Percentiles rank a stretch among this genome's conserved stretches.
Evolutionary conservation across 2,797 vertebrate species (phyloP).

Genomic region (Momotus momota): DNA sequence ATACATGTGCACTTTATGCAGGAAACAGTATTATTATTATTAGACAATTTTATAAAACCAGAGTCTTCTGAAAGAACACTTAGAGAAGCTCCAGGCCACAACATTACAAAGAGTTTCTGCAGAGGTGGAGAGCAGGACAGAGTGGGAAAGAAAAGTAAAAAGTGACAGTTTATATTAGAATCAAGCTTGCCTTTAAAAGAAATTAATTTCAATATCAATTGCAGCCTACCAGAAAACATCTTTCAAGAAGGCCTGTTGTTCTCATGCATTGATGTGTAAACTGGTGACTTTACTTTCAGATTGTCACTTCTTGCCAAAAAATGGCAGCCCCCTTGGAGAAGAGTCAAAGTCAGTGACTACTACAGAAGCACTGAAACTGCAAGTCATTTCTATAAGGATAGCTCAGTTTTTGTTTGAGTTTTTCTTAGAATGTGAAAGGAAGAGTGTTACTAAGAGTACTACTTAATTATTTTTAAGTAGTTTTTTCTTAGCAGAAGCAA

Average conservation of each 20-base stretch:
- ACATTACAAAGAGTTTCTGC: neutral
- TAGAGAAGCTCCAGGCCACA: neutral
- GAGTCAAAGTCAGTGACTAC: neutral
- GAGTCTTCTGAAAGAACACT: neutral
- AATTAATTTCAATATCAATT: neutral
- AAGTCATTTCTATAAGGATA: neutral
- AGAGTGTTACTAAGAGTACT: neutral
- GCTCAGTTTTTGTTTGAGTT: neutral
- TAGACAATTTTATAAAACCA: neutral
- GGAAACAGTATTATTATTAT: neutral
- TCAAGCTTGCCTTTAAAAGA: neutral
- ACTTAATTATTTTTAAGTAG: neutral
- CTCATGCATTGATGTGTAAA: neutral
- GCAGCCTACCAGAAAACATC: neutral
- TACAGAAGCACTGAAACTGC: neutral
- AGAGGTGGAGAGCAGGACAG: neutral
- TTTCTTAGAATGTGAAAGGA: neutral
- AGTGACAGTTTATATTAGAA: neutral
- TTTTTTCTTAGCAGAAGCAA: neutral
- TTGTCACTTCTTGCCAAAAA: neutral
- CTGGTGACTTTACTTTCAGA: neutral
- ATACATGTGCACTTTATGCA: neutral
- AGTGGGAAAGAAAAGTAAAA: neutral
- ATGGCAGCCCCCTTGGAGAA: neutral
- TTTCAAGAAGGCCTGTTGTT: neutral